These are phyloP conservation scores for Pygmarrhopalites habei DNA, from an alignment of 1,140 invertebrate species.

Conservation along the genomic window DNA sequence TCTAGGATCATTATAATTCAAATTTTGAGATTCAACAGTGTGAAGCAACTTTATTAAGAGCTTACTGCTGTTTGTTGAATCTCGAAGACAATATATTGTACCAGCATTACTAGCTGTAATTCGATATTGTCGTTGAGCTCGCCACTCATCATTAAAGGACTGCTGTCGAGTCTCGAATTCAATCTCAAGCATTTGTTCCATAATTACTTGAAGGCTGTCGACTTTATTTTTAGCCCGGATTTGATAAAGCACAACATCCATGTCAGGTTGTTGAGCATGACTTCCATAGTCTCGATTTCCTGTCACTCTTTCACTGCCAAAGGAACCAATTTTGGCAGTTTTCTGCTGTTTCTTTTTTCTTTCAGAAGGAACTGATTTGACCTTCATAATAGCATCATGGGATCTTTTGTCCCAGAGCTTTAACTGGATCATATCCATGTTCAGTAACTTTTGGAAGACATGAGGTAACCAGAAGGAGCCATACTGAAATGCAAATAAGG, in stretches of 20 bases:
- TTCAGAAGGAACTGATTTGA: not conserved
- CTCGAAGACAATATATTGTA: not conserved
- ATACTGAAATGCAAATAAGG: conserved; percentile 11
- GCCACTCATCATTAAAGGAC: conserved; percentile 1
- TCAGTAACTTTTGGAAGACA: not conserved
- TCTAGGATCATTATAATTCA: not conserved
- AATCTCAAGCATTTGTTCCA: not conserved
- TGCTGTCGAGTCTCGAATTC: conserved; percentile 11
- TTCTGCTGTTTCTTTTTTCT: not conserved
- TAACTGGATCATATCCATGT: not conserved
- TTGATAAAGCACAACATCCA: not conserved
- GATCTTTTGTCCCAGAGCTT: not conserved
- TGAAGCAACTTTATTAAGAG: not conserved
- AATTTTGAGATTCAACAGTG: not conserved
- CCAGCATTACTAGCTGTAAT: conserved; percentile 19
- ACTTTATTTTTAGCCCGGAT: not conserved
- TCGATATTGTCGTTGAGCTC: not conserved
- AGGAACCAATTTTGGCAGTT: not conserved
- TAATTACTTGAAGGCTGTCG: not conserved
- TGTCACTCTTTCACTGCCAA: not conserved
- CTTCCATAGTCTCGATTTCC: conserved; percentile 8
- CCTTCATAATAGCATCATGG: not conserved
- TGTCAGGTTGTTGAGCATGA: not conserved
- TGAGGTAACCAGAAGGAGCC: not conserved
- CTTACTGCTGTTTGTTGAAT: conserved; percentile 5